Percentiles rank a stretch among this genome's conserved stretches.
These are phyloP conservation scores for Karalla daura DNA, from an alignment of 2,797 vertebrate species.

Conservation along the genomic window DNA sequence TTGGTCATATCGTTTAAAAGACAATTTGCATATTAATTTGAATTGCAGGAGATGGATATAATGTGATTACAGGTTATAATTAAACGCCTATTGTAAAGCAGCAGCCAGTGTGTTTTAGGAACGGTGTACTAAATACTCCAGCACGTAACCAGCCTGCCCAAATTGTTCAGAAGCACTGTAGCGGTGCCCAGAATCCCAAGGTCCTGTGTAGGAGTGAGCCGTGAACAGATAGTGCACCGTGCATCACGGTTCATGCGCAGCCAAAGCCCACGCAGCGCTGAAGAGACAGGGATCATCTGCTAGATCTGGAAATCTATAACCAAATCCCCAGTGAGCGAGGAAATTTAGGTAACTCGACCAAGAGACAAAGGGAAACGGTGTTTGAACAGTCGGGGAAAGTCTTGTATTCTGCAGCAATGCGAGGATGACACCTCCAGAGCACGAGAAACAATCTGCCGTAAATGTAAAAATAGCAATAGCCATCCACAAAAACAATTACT, in stretches of 20 bases:
- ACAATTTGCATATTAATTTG: slow-evolving; percentile 53
- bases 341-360: slow-evolving; percentile 17
- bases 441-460: slow-evolving; percentile 23
- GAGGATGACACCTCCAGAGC: slow-evolving; percentile 14
- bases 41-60: slow-evolving; percentile 41
- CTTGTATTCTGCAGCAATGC: slow-evolving; percentile 17
- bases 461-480: slow-evolving; percentile 69
- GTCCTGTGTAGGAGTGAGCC: slow-evolving; percentile 74
- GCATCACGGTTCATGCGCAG: slow-evolving; percentile 61
- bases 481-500: slow-evolving; percentile 75
- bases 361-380: slow-evolving; percentile 1
- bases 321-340: slow-evolving; percentile 1
- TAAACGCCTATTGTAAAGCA: slow-evolving; percentile 43
- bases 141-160: slow-evolving; percentile 39
- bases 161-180: slow-evolving; percentile 42
- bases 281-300: slow-evolving; percentile 69
- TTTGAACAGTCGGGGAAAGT: slow-evolving; percentile 4
- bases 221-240: slow-evolving; percentile 50
- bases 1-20: slow-evolving; percentile 48
- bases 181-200: slow-evolving; percentile 56
- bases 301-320: slow-evolving; percentile 63
- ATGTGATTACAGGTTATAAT: slow-evolving; percentile 39
- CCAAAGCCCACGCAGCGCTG: slow-evolving; percentile 65
- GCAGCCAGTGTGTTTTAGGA: slow-evolving; percentile 12
- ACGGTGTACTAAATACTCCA: slow-evolving; percentile 32